phyloP scores from a whole-genome alignment of 2,113 vertebrate species.

The Python bivittatus region DNA sequence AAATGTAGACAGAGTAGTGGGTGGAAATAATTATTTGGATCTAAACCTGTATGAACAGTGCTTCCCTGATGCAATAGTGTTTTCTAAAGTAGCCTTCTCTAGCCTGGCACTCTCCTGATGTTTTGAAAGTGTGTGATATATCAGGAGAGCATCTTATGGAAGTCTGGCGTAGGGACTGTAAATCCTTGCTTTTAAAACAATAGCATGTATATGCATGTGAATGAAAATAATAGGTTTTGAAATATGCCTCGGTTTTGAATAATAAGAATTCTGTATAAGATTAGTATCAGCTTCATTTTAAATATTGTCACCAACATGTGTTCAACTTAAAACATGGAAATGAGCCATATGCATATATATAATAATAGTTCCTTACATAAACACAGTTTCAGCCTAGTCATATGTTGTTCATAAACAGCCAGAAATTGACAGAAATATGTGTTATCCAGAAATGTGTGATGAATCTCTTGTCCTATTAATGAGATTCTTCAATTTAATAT shows the following conservation, averaged over 20 bases:
- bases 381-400: slow-evolving; percentile 40
- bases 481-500: background rate
- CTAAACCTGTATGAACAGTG: background rate
- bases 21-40: background rate
- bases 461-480: background rate
- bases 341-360: background rate
- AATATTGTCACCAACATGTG: background rate
- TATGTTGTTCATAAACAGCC: slow-evolving; percentile 36
- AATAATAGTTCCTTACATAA: slow-evolving; percentile 15
- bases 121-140: background rate
- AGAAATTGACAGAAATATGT: slow-evolving; percentile 52
- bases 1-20: background rate
- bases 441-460: background rate
- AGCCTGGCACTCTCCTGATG: background rate
- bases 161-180: background rate
- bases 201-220: background rate
- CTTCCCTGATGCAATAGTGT: background rate
- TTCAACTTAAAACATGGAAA: background rate
- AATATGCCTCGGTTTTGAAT: background rate
- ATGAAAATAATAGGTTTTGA: background rate
- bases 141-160: background rate
- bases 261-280: background rate
- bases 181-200: background rate
- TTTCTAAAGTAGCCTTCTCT: background rate
- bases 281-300: background rate